phyloP scores from a whole-genome alignment of 2,888 invertebrate genomes.

The Lapara coniferarum region DNA sequence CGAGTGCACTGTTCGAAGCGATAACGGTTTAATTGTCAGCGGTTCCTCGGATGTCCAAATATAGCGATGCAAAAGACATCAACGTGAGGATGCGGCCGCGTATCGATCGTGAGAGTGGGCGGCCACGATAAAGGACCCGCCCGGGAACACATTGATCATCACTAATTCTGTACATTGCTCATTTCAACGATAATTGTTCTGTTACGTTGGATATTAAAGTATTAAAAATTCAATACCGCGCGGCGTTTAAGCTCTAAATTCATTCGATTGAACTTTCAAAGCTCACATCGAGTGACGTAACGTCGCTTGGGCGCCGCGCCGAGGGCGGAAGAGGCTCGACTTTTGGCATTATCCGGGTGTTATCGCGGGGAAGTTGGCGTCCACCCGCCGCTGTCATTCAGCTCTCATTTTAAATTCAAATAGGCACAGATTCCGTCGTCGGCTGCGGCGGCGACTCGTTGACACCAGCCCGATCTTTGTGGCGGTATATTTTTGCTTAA shows the following conservation, averaged over 20 bases:
- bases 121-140: slow-evolving; percentile 17
- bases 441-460: slow-evolving; percentile 8
- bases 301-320: slow-evolving; percentile 42
- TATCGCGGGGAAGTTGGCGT: slow-evolving; percentile 51
- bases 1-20: background rate
- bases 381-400: slow-evolving; percentile 44
- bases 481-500: slow-evolving; percentile 56
- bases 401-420: slow-evolving; percentile 65
- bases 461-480: slow-evolving; percentile 43
- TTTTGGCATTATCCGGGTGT: slow-evolving; percentile 53
- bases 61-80: slow-evolving; percentile 53
- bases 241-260: slow-evolving; percentile 26
- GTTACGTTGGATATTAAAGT: slow-evolving; percentile 4
- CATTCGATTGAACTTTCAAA: slow-evolving; percentile 44
- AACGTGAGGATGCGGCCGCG: slow-evolving; percentile 47
- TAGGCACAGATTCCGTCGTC: slow-evolving; percentile 49
- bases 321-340: slow-evolving; percentile 17
- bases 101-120: slow-evolving; percentile 33
- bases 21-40: slow-evolving; percentile 34
- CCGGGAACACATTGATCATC: slow-evolving; percentile 16
- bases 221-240: slow-evolving; percentile 22
- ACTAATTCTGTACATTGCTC: slow-evolving; percentile 16
- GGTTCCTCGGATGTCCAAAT: slow-evolving; percentile 40
- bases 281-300: slow-evolving; percentile 49
- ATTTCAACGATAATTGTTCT: background rate